Conservation (phyloP, 2,797 vertebrate genomes). For the Malacoraja senta region DNA sequence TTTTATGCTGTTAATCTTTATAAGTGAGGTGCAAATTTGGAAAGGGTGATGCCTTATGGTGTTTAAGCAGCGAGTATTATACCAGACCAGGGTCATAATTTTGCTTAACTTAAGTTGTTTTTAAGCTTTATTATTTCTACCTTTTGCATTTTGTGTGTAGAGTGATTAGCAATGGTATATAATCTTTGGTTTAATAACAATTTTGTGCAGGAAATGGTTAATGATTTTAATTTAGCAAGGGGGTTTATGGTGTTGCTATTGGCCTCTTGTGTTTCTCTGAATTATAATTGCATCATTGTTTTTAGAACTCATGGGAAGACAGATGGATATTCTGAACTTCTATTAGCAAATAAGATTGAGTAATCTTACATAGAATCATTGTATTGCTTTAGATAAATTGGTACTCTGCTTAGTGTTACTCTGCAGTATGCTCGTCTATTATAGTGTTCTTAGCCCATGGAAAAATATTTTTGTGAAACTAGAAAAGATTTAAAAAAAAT, state of each 20-base stretch:
- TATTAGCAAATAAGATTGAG: background rate
- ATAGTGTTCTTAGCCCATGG: too few species aligned
- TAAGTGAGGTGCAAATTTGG: background rate
- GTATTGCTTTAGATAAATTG: background rate
- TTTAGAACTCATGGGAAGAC: background rate
- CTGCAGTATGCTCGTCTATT: too few species aligned
- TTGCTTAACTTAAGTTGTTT: background rate
- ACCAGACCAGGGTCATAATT: background rate
- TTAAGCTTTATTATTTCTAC: background rate
- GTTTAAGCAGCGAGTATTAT: background rate
- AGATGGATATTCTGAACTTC: background rate
- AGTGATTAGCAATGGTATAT: background rate
- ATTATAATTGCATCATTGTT: background rate
- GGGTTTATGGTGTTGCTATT: background rate
- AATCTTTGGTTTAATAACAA: background rate
- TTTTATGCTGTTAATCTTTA: background rate
- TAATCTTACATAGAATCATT: background rate
- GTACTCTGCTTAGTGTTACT: too few species aligned
- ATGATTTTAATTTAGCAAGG: background rate
- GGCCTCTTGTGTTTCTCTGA: background rate
- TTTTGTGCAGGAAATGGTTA: background rate
- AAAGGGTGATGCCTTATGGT: background rate
- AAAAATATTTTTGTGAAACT: too few species aligned
- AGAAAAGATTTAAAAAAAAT: too few species aligned
- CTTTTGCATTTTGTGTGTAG: background rate